A percentile compares a stretch with the other conserved stretches of the same genome.
These are phyloP conservation scores for Calidris pugnax DNA, from an alignment of 2,113 vertebrate genomes.

Conservation along the genomic window DNA sequence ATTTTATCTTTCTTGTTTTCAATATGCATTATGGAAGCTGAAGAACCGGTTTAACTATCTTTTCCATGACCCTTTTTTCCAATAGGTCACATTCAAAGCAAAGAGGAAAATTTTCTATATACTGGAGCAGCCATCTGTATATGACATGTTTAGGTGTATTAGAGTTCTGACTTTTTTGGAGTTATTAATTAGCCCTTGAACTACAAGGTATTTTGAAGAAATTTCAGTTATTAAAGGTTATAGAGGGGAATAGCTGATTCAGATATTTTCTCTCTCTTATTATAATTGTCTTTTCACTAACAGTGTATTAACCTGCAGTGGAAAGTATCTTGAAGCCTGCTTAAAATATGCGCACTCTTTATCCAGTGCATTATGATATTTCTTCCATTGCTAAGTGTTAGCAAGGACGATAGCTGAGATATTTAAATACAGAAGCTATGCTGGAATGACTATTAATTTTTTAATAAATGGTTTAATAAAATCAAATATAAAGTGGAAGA, in stretches of 20 bases:
- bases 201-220: not conserved
- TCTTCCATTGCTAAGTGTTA: not conserved
- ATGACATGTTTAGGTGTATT: not conserved
- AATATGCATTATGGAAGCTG: not conserved
- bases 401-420: not conserved
- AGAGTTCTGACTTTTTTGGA: not conserved
- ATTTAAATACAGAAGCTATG: not conserved
- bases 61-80: not conserved
- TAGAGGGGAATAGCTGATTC: not conserved
- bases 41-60: not conserved
- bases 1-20: not conserved
- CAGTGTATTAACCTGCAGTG: not conserved
- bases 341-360: not conserved
- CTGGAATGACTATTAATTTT: not conserved
- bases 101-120: not conserved
- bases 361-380: not conserved
- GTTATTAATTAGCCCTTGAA: not conserved
- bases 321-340: not conserved
- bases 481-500: not conserved
- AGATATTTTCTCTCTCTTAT: not conserved
- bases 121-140: not conserved
- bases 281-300: not conserved
- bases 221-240: not conserved
- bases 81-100: not conserved
- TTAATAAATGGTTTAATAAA: not conserved